Evolutionary conservation across 2,888 invertebrate genomes (phyloP).

Genomic region (Biston betularia): DNA sequence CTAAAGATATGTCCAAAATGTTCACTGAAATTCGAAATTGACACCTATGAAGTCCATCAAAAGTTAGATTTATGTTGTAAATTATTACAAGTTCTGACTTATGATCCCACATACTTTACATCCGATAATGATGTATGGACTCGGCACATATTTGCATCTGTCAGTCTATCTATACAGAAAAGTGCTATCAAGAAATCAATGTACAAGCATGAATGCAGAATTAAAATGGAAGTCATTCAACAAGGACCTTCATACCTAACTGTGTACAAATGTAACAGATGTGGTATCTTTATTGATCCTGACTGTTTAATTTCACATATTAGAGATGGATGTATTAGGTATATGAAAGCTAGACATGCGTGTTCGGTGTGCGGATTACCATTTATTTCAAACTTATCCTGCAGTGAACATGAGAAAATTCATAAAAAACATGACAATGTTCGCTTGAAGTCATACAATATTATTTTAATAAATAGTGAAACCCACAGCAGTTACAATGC

Average conservation of each 20-base stretch:
- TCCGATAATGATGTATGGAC: slow-evolving; percentile 62
- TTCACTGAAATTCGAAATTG: slow-evolving; percentile 53
- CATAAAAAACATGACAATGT: slow-evolving; percentile 49
- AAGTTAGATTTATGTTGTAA: slow-evolving; percentile 47
- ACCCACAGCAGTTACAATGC: slow-evolving; percentile 56
- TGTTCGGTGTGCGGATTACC: slow-evolving; percentile 64
- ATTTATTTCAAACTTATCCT: slow-evolving; percentile 55
- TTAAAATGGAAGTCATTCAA: slow-evolving; percentile 66
- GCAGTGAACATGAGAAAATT: slow-evolving; percentile 59
- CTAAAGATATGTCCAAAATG: slow-evolving; percentile 49
- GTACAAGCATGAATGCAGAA: slow-evolving; percentile 66
- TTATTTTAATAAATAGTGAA: slow-evolving; percentile 63
- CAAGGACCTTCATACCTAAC: slow-evolving; percentile 56
- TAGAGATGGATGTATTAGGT: slow-evolving; percentile 52
- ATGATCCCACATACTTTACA: slow-evolving; percentile 66
- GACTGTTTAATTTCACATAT: slow-evolving; percentile 57
- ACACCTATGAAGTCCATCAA: slow-evolving; percentile 51
- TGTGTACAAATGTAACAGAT: slow-evolving; percentile 68
- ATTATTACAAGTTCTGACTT: slow-evolving; percentile 50
- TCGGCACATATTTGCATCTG: slow-evolving; percentile 61
- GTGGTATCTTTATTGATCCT: slow-evolving; percentile 60
- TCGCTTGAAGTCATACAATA: slow-evolving; percentile 56
- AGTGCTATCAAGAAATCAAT: slow-evolving; percentile 61
- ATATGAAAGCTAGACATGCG: slow-evolving; percentile 50
- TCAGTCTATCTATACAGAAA: slow-evolving; percentile 48